These are phyloP conservation scores for Pogonognathellus flavescens DNA, from an alignment of 1,140 invertebrate genomes.

Conservation along the genomic window DNA sequence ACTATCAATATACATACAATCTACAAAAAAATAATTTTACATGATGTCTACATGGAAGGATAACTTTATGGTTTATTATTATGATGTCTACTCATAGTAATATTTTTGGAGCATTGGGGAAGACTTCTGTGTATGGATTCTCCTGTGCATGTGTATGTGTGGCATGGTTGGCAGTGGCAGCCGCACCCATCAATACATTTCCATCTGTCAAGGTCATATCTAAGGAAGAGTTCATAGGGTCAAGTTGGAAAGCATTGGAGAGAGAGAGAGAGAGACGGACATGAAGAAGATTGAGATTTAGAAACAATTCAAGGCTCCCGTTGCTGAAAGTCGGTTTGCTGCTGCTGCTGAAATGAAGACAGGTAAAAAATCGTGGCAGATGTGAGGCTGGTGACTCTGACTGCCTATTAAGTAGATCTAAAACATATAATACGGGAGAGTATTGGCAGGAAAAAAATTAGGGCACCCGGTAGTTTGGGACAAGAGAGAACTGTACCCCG, in stretches of 20 bases:
- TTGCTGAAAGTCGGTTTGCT: not conserved
- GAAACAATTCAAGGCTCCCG: not conserved
- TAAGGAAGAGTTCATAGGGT: not conserved
- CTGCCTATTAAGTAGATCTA: not conserved
- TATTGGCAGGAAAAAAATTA: slow-evolving; percentile 42
- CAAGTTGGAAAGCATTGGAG: not conserved
- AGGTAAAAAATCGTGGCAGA: slow-evolving; percentile 34
- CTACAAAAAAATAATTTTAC: no score
- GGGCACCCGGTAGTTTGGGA: slow-evolving; percentile 47
- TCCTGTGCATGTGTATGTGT: not conserved
- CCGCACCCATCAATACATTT: slow-evolving; percentile 19
- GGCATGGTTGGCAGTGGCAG: not conserved
- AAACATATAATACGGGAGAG: slow-evolving; percentile 6
- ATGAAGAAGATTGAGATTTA: not conserved
- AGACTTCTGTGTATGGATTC: no score
- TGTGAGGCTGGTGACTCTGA: slow-evolving; percentile 21
- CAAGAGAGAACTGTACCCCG: slow-evolving; percentile 33
- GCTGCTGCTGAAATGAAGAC: slow-evolving; percentile 1
- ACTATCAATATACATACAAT: no score
- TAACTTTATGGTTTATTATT: no score
- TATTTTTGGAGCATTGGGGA: no score
- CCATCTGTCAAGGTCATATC: slow-evolving; percentile 10
- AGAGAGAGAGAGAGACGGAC: not conserved
- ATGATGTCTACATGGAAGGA: no score
- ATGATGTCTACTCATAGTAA: no score